Percentiles rank a stretch among this genome's conserved stretches.
phyloP scores from a whole-genome alignment of 1,140 invertebrate species.

The Thaumatotibia leucotreta region DNA sequence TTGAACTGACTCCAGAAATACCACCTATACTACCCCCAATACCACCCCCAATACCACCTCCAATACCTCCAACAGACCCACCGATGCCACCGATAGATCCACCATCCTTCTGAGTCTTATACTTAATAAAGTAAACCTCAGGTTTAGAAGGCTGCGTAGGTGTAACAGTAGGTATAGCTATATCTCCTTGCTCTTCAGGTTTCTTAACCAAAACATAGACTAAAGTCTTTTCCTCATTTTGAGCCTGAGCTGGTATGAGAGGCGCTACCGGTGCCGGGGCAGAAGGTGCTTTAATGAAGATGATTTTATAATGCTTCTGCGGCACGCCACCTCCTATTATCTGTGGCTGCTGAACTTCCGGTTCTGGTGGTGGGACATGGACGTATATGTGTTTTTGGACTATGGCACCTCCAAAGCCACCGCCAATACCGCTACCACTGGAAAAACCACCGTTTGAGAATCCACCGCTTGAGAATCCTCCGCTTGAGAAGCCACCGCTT shows the following conservation, averaged over 20 bases:
- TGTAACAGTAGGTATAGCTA: conserved; percentile 84
- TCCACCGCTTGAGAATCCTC: not conserved
- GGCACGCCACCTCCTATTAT: conserved; percentile 72
- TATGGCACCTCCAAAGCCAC: conserved; percentile 60
- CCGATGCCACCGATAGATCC: conserved; percentile 59
- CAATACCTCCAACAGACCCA: conserved; percentile 41
- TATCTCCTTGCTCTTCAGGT: conserved; percentile 85
- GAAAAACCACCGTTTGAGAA: conserved; percentile 19
- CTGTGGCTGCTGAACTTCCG: conserved; percentile 78
- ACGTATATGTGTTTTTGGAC: conserved; percentile 90
- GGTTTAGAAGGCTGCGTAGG: conserved; percentile 88
- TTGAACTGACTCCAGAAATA: conserved; percentile 52
- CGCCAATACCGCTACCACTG: conserved; percentile 26
- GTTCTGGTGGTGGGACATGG: conserved; percentile 87
- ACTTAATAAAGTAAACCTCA: conserved; percentile 92
- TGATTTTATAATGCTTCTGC: conserved; percentile 91
- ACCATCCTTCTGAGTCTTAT: conserved; percentile 86
- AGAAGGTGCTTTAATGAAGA: conserved; percentile 90
- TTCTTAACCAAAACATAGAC: conserved; percentile 92
- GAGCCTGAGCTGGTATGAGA: conserved; percentile 82
- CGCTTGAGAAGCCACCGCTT: conserved; percentile 37
- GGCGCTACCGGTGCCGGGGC: conserved; percentile 82
- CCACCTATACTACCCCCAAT: conserved; percentile 39
- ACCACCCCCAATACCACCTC: conserved; percentile 42
- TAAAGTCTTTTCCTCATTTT: conserved; percentile 89